Evolutionary conservation across 1,140 invertebrate species (phyloP).

Genomic region (Geopemphigus sp.): DNA sequence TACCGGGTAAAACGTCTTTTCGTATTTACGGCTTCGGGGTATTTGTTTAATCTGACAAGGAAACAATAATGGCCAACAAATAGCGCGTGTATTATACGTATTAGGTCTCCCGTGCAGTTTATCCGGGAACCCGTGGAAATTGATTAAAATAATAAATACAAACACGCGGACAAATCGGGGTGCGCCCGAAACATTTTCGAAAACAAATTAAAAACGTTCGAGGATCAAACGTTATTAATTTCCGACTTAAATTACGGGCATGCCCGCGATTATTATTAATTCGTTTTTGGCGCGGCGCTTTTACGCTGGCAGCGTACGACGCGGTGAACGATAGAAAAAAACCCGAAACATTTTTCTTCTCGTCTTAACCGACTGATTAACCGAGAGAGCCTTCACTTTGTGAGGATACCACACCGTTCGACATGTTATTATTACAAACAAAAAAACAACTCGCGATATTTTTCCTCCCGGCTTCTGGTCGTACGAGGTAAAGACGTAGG

Average conservation of each 20-base stretch:
- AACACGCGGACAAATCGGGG: background rate
- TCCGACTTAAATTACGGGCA: background rate
- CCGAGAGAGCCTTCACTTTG: background rate
- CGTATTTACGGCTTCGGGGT: background rate
- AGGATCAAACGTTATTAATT: conserved; percentile 3
- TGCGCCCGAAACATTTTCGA: background rate
- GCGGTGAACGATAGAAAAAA: no score
- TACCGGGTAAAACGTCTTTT: background rate
- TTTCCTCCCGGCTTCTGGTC: background rate
- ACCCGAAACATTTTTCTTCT: no score
- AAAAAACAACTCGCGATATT: no score
- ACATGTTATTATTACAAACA: no score
- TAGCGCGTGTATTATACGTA: background rate
- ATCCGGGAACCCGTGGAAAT: background rate
- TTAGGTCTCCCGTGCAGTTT: background rate
- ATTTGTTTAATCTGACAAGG: background rate
- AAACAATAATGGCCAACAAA: background rate
- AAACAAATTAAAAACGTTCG: background rate
- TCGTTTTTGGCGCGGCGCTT: background rate
- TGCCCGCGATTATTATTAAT: background rate
- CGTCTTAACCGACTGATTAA: background rate
- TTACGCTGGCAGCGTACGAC: no score
- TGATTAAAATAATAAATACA: conserved; percentile 11
- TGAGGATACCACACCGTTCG: no score
- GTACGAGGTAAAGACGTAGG: no score